Evolutionary conservation across 2,888 invertebrate species (phyloP).

Genomic region (Heliconius ethilla): DNA sequence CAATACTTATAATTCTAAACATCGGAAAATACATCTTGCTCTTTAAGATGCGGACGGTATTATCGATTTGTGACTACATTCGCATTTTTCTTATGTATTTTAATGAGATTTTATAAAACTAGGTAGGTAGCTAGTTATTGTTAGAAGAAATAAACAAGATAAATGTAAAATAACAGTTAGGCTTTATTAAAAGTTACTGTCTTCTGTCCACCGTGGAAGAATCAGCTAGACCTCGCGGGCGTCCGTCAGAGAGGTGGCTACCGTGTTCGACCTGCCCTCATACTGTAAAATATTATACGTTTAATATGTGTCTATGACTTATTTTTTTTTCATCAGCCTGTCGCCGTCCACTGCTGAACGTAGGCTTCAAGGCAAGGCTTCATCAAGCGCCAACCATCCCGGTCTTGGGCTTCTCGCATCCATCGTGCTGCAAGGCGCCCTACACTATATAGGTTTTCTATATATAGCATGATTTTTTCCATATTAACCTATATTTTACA

Average conservation of each 20-base stretch:
- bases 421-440: too few relatives aligned
- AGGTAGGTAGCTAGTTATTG: neutral
- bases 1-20: constrained; percentile 57
- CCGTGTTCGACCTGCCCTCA: constrained; percentile 36
- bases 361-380: too few relatives aligned
- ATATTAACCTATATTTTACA: neutral
- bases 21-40: constrained; percentile 54
- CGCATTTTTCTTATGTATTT: neutral
- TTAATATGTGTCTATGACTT: neutral
- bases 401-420: too few relatives aligned
- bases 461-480: neutral
- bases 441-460: too few relatives aligned
- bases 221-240: neutral
- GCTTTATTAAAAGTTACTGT: neutral
- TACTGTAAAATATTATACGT: neutral
- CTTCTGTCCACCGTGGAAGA: neutral
- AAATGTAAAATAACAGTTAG: neutral
- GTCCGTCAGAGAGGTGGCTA: constrained; percentile 38
- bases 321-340: too few relatives aligned
- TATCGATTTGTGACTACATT: neutral
- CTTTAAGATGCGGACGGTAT: constrained; percentile 38
- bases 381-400: too few relatives aligned
- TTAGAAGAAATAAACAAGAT: neutral
- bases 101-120: neutral
- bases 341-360: too few relatives aligned